Evolutionary conservation across 2,888 invertebrate genomes (phyloP).

Genomic region (Lycophotia porphyrea): DNA sequence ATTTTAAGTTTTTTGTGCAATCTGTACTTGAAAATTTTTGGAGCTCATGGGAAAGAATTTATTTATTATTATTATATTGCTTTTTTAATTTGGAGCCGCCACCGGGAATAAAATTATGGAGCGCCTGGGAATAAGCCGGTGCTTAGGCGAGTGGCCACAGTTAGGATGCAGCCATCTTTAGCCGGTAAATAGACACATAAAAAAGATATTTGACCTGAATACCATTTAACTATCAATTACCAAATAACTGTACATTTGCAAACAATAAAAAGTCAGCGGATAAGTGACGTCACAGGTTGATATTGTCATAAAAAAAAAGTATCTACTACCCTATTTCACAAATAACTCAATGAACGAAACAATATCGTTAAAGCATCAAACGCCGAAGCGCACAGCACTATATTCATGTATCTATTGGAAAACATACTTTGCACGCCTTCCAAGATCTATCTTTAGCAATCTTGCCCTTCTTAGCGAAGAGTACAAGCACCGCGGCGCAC

Average conservation of each 20-base stretch:
- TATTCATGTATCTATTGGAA: background rate
- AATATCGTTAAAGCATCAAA: background rate
- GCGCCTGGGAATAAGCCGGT: too few relatives aligned
- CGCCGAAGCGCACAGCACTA: background rate
- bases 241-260: background rate
- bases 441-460: conserved; percentile 97
- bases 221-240: background rate
- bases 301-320: background rate
- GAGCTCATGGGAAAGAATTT: too few relatives aligned
- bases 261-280: background rate
- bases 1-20: too few relatives aligned
- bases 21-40: too few relatives aligned
- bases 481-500: conserved; percentile 95
- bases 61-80: too few relatives aligned
- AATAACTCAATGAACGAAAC: background rate
- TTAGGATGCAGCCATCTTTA: background rate
- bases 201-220: background rate
- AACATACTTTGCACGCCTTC: conserved; percentile 95
- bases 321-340: background rate
- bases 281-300: background rate
- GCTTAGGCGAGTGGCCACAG: background rate
- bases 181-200: background rate
- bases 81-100: too few relatives aligned
- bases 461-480: conserved; percentile 95
- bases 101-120: too few relatives aligned